Evolutionary conservation across 1,140 invertebrate genomes (phyloP).

Genomic region (Drosophila burlai): DNA sequence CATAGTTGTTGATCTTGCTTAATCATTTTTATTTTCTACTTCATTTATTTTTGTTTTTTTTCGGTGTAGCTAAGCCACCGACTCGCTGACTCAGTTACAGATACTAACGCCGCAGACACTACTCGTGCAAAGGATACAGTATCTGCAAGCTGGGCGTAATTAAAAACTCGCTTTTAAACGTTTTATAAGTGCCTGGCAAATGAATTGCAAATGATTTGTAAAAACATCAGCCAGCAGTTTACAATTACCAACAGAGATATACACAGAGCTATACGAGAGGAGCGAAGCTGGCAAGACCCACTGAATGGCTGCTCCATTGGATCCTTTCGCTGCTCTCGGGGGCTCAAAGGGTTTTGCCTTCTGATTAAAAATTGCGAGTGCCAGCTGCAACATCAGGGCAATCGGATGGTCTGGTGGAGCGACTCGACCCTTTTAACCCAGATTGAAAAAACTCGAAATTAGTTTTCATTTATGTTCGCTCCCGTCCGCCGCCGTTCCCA

Average conservation of each 20-base stretch:
- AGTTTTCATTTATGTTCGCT: constrained; percentile 79
- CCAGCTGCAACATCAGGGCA: constrained; percentile 37
- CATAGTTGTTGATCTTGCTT: too few relatives aligned
- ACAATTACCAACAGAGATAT: constrained; percentile 31
- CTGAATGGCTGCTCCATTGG: constrained; percentile 53
- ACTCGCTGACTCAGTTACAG: constrained; percentile 47
- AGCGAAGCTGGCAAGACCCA: neutral
- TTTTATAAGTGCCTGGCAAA: constrained; percentile 69
- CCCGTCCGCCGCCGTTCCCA: neutral
- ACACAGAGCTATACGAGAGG: neutral
- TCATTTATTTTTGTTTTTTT: neutral
- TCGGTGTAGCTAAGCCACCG: constrained; percentile 22
- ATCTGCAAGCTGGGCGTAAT: constrained; percentile 48
- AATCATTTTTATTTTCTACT: neutral
- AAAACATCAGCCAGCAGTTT: constrained; percentile 61
- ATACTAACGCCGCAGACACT: constrained; percentile 7
- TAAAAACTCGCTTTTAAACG: constrained; percentile 76
- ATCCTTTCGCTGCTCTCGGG: constrained; percentile 38
- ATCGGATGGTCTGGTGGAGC: constrained; percentile 27
- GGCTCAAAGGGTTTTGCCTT: constrained; percentile 67
- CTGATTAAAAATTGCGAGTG: constrained; percentile 73
- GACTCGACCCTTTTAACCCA: constrained; percentile 79
- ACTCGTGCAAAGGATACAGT: constrained; percentile 16
- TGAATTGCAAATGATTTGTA: constrained; percentile 79
- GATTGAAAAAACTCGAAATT: constrained; percentile 82